These are phyloP conservation scores for Hypanus sabinus DNA, from an alignment of 2,113 vertebrate genomes.

Conservation along the genomic window DNA sequence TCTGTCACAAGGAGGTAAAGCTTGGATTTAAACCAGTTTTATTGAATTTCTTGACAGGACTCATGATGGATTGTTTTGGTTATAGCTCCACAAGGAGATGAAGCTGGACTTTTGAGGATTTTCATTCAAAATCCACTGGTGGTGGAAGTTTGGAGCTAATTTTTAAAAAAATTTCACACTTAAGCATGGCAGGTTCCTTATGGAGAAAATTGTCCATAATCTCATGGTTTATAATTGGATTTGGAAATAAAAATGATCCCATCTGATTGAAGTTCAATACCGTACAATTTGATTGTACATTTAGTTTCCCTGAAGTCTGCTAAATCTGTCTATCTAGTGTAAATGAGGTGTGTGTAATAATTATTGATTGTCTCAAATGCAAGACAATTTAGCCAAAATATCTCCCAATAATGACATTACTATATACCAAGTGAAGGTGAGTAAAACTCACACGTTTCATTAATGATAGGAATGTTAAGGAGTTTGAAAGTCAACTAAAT, in stretches of 20 bases:
- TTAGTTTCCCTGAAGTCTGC: not conserved
- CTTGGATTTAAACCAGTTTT: not conserved
- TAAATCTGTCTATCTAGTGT: not conserved
- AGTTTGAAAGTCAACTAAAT: not conserved
- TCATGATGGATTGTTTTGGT: not conserved
- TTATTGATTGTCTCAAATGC: not conserved
- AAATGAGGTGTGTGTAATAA: not conserved
- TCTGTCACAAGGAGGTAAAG: not conserved
- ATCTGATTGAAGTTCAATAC: not conserved
- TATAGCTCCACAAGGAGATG: not conserved
- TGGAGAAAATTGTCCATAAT: too few relatives aligned
- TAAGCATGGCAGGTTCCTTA: not conserved
- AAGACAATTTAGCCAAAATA: not conserved
- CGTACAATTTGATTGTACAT: not conserved
- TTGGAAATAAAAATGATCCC: not conserved
- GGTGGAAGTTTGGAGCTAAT: not conserved
- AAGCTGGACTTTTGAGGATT: not conserved
- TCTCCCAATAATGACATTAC: not conserved
- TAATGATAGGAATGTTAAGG: not conserved
- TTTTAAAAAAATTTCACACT: not conserved
- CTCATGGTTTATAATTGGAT: not conserved
- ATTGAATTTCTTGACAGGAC: not conserved
- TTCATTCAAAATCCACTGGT: not conserved
- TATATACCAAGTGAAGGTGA: not conserved
- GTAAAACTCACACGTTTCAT: not conserved